Conservation (phyloP, 2,888 invertebrate species). For the Osmoderma eremita region DNA sequence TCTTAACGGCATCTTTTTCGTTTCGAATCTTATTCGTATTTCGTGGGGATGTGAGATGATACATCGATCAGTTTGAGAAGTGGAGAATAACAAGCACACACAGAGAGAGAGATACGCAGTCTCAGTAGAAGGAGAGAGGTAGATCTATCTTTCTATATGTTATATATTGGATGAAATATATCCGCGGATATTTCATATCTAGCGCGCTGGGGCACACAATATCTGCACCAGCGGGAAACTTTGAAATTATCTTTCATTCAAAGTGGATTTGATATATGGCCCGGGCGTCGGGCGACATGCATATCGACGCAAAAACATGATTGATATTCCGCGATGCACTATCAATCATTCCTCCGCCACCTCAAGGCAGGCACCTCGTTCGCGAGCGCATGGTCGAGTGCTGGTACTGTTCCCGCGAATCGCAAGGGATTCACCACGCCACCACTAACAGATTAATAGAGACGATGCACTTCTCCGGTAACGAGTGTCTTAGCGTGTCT, state of each 20-base stretch:
- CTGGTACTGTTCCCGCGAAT: too few species aligned
- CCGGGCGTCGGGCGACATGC: constrained; percentile 37
- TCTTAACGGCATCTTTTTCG: not conserved
- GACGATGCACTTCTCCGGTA: too few species aligned
- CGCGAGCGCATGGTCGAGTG: too few species aligned
- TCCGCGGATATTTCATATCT: constrained; percentile 17
- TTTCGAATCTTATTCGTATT: not conserved
- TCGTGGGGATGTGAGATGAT: too few species aligned
- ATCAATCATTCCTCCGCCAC: constrained; percentile 45
- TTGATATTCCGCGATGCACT: constrained; percentile 48
- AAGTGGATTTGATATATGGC: constrained; percentile 39
- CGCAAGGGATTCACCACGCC: too few species aligned
- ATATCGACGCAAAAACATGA: constrained; percentile 49
- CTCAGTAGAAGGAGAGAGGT: not conserved
- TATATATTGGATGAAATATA: constrained; percentile 19
- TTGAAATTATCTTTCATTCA: constrained; percentile 38
- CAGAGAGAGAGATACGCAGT: not conserved
- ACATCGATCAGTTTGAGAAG: not conserved
- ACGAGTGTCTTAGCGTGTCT: too few species aligned
- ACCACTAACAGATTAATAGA: too few species aligned
- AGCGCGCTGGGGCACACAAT: constrained; percentile 4
- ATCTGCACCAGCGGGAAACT: constrained; percentile 32
- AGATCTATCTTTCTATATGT: not conserved
- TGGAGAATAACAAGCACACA: constrained; percentile 1
- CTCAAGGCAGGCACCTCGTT: too few species aligned